Conservation (phyloP, 2,888 invertebrate species). For the Clanis bilineata region DNA sequence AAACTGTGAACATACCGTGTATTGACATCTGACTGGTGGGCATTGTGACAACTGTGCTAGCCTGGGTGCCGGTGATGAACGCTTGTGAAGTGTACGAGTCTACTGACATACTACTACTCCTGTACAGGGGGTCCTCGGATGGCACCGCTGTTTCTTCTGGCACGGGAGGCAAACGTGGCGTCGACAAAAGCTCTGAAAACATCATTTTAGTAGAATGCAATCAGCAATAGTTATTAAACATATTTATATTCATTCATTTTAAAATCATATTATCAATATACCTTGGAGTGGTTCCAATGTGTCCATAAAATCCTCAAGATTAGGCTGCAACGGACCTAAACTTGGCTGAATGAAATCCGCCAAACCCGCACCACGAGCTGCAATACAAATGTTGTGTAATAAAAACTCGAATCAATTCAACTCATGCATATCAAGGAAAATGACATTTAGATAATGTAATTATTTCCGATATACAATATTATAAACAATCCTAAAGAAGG, state of each 20-base stretch:
- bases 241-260: no score
- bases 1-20: conserved; percentile 50
- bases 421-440: neutral
- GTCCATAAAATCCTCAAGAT: conserved; percentile 97
- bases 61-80: conserved; percentile 53
- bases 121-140: conserved; percentile 77
- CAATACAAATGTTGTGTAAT: conserved; percentile 38
- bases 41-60: conserved; percentile 56
- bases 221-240: neutral
- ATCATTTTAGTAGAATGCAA: neutral
- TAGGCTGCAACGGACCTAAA: conserved; percentile 97
- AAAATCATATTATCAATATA: conserved; percentile 45
- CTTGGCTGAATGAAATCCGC: conserved; percentile 99
- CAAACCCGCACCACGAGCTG: conserved; percentile 92
- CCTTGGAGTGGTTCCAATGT: conserved; percentile 93
- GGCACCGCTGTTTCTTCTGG: conserved; percentile 81
- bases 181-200: conserved; percentile 62
- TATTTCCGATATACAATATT: conserved; percentile 9
- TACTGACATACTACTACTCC: conserved; percentile 68
- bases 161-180: conserved; percentile 81
- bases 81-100: conserved; percentile 62
- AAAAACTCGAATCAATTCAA: neutral
- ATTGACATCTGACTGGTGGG: conserved; percentile 74
- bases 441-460: conserved; percentile 4
- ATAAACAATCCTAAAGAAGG: conserved; percentile 5